Evolutionary conservation across 1,140 invertebrate genomes (phyloP).

Genomic region (Conus ventricosus): DNA sequence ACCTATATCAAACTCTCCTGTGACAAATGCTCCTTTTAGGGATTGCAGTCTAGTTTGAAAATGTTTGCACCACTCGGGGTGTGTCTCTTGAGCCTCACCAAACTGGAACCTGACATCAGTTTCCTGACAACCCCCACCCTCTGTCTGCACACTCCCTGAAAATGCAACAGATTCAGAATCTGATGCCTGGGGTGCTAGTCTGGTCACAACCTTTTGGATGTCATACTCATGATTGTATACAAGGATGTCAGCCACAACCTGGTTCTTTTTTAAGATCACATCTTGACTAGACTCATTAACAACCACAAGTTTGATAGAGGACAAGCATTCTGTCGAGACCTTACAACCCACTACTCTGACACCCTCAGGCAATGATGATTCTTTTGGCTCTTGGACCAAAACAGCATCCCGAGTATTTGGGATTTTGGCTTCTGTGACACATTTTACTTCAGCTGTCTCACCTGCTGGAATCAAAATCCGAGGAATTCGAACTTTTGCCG

Average conservation of each 20-base stretch:
- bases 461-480: not conserved
- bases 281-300: not conserved
- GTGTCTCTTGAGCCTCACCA: not conserved
- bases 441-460: not conserved
- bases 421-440: not conserved
- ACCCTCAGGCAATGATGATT: constrained; percentile 1
- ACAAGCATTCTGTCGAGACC: not conserved
- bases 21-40: not conserved
- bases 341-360: not conserved
- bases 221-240: constrained; percentile 20
- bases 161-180: not conserved
- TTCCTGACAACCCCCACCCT: not conserved
- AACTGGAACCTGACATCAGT: not conserved
- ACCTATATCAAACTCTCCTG: not conserved
- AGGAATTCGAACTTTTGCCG: not conserved
- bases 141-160: not conserved
- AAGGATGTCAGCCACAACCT: not conserved
- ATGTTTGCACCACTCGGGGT: not conserved
- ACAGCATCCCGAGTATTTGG: not conserved
- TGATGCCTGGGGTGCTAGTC: not conserved
- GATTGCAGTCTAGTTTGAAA: not conserved
- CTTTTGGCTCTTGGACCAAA: not conserved
- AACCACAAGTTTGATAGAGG: not conserved
- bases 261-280: not conserved
- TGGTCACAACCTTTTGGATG: not conserved